A percentile compares a stretch with the other conserved stretches of the same genome.
Conservation (phyloP, 2,113 vertebrate genomes). For the Rutilus rutilus region DNA sequence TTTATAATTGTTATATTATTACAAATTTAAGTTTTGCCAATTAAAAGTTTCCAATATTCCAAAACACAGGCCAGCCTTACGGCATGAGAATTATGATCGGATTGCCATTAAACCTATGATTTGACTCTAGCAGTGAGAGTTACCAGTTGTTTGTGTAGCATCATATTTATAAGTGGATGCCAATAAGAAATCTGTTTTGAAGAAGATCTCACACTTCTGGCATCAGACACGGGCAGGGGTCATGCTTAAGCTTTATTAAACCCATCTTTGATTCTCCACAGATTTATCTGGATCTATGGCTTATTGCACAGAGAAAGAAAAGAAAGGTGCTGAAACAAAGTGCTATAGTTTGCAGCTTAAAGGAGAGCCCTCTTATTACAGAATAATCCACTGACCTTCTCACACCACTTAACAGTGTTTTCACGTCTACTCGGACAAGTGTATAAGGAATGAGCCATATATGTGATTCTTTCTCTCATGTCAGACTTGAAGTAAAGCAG, state of each 20-base stretch:
- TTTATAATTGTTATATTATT: no score
- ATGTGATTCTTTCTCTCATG: not conserved
- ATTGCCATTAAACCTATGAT: not conserved
- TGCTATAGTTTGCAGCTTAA: slow-evolving; percentile 33
- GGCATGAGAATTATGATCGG: not conserved
- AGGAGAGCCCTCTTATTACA: slow-evolving; percentile 39
- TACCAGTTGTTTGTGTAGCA: not conserved
- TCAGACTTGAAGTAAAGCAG: not conserved
- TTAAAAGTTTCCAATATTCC: not conserved
- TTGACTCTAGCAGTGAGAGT: not conserved
- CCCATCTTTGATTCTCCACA: slow-evolving; percentile 18
- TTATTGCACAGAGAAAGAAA: slow-evolving; percentile 3
- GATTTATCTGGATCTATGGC: slow-evolving; percentile 9
- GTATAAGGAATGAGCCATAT: not conserved
- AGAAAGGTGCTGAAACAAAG: not conserved
- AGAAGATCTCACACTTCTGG: not conserved
- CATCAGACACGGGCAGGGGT: slow-evolving; percentile 22
- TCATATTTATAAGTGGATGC: not conserved
- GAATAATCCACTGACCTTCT: slow-evolving; percentile 35
- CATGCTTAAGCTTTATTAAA: slow-evolving; percentile 32
- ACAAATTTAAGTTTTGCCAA: not conserved
- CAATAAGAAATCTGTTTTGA: not conserved
- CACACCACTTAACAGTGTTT: slow-evolving; percentile 27
- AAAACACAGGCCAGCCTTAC: not conserved
- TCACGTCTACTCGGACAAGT: not conserved